Evolutionary conservation across 2,113 vertebrate genomes (phyloP).

Genomic region (Osmerus mordax): DNA sequence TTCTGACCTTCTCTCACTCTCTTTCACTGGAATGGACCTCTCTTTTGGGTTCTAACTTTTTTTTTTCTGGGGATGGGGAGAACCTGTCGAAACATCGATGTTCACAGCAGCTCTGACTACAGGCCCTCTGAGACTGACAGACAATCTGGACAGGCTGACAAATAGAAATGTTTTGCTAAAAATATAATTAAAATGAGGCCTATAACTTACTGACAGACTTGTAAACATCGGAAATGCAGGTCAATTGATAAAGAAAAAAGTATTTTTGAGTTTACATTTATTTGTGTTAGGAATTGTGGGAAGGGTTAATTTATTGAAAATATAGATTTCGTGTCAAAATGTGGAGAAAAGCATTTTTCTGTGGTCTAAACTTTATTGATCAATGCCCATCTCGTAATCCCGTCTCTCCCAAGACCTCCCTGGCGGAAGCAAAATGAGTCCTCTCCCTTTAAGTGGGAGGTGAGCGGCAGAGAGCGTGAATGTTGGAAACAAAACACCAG

Average conservation of each 20-base stretch:
- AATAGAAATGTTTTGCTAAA: background rate
- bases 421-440: conserved; percentile 31
- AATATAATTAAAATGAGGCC: no score
- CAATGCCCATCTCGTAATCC: no score
- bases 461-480: conserved; percentile 61
- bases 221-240: background rate
- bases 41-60: background rate
- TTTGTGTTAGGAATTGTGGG: background rate
- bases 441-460: conserved; percentile 81
- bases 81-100: no score
- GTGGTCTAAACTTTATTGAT: background rate
- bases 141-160: background rate
- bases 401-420: conserved; percentile 5
- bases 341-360: background rate
- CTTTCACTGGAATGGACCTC: conserved; percentile 55
- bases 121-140: background rate
- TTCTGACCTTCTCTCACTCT: conserved; percentile 44
- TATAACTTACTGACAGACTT: no score
- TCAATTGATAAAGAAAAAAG: background rate
- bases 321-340: background rate
- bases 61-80: no score
- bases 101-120: no score
- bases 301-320: background rate
- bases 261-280: background rate
- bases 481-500: conserved; percentile 57